Evolutionary conservation across 2,113 vertebrate species (phyloP).

Genomic region (Rhea americana): DNA sequence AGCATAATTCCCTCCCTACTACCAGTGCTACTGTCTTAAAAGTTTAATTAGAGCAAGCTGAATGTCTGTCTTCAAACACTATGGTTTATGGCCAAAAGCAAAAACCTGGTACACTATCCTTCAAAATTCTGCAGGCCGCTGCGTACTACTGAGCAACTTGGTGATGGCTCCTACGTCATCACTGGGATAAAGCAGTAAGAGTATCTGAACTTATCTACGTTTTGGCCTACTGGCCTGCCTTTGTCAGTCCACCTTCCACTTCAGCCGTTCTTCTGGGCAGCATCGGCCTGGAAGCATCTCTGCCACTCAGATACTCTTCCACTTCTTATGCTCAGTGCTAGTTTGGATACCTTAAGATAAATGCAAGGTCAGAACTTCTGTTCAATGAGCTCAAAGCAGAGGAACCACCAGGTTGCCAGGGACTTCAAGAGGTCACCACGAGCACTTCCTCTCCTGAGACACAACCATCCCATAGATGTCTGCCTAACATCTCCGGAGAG

Average conservation of each 20-base stretch:
- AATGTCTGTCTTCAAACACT: neutral
- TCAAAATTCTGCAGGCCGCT: neutral
- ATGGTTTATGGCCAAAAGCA: neutral
- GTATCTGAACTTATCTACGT: neutral
- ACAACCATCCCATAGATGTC: accelerated
- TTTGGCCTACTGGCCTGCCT: too few species aligned
- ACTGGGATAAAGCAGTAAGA: too few species aligned
- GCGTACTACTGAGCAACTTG: too few species aligned
- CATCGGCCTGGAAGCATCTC: neutral
- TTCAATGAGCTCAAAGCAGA: neutral
- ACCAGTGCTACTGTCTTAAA: accelerated
- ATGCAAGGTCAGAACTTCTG: neutral
- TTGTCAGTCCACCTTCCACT: accelerated
- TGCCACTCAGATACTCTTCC: neutral
- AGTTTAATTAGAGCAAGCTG: neutral
- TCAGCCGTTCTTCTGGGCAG: neutral
- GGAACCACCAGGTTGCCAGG: neutral
- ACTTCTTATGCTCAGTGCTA: neutral
- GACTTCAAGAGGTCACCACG: neutral
- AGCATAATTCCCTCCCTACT: neutral
- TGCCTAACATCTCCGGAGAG: neutral
- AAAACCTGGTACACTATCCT: neutral
- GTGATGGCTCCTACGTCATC: neutral
- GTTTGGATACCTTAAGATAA: neutral
- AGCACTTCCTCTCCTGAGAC: neutral